Evolutionary conservation across 2,797 vertebrate genomes (phyloP), one percentile per base, ranked within the genome.

Genomic region (Pogonophryne albipinna): DNA sequence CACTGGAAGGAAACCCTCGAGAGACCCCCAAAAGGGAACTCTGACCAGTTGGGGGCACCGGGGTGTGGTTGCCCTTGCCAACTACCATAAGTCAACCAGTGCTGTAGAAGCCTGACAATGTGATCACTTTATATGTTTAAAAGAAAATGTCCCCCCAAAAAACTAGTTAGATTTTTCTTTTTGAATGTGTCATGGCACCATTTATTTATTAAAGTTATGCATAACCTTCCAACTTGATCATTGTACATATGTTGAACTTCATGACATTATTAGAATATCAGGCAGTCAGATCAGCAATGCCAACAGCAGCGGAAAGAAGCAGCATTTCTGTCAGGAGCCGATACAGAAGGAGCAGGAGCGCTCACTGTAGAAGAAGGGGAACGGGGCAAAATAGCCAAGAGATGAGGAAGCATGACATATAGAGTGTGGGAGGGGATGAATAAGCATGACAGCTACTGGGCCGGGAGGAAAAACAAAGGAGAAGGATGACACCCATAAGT

Each of bases 191-290:
- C 90, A 91, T 91, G 91, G 88, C 90, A 89, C 85, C 76, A 90
- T 95, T 94, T 94, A 94, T 94, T 95, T 92, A 87, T 92, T 93
- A 92, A 93, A 81, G 85, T 92, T 94, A 94, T 92, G 89, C 90
- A 93, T 94, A 90, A 92, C 88, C 89, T 94, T 92, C 86, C 91
- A 93, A 89, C 85, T 91, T 87, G 84, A 93, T 89, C 89, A 89
- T 90, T 92, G 79, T 91, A 94, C 91, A 92, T 92, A 91, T 90
- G 91, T 91, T 92, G 87, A 94, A 90, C 92, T 92, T 90, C 89
- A 89, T 92, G 89, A 93, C 92, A 88, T 85, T 91, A 91, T 89
- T 90, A 87, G 89, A 85, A 78, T 87, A 91, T 87, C 87, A 87
- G 87, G 86, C 87, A 80, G 86, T 90, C 82, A 73, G 79, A 83